phyloP scores from a whole-genome alignment of 1,140 invertebrate species.

The Hirudo medicinalis region DNA sequence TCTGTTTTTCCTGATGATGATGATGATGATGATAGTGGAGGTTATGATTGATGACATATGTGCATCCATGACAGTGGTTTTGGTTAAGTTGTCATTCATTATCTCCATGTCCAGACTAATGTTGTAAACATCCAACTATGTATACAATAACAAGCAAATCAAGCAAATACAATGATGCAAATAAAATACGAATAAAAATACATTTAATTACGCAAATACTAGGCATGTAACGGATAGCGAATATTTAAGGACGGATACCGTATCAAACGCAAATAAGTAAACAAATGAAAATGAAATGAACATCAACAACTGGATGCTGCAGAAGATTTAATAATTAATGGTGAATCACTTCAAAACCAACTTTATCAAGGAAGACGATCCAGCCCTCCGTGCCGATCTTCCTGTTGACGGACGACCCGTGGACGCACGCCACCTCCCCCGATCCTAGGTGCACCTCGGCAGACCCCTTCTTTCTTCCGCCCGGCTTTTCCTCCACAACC shows the following conservation, averaged over 20 bases:
- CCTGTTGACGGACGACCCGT: conserved; percentile 36
- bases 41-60: not conserved
- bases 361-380: conserved; percentile 37
- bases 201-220: not conserved
- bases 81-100: not conserved
- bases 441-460: conserved; percentile 31
- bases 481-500: conserved; percentile 28
- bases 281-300: not conserved
- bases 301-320: not conserved
- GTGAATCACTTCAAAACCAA: conserved; percentile 14
- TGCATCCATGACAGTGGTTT: too few species aligned
- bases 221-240: too few species aligned
- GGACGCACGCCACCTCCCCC: conserved; percentile 30
- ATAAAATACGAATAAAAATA: not conserved
- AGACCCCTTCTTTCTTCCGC: conserved; percentile 28
- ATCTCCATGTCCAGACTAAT: not conserved
- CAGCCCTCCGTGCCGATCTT: conserved; percentile 30
- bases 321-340: not conserved
- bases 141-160: not conserved
- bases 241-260: too few species aligned
- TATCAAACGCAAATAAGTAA: not conserved
- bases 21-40: not conserved
- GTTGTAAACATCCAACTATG: too few species aligned
- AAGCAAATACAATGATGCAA: too few species aligned
- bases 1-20: conserved; percentile 29